phyloP scores from a whole-genome alignment of 2,113 vertebrate genomes.

The Amphiprion percula region DNA sequence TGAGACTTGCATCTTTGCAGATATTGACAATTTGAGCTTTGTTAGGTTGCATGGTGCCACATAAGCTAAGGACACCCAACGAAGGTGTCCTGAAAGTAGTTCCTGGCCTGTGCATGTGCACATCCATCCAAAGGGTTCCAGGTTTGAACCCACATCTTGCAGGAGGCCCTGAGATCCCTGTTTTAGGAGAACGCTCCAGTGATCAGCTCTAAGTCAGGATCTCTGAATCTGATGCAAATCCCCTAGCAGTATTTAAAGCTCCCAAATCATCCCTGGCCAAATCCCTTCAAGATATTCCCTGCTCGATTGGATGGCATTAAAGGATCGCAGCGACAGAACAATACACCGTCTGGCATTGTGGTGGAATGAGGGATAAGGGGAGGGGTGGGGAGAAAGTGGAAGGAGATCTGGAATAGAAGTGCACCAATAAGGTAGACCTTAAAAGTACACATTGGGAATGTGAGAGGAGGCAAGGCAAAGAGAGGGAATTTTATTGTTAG shows the following conservation, averaged over 20 bases:
- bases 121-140: conserved; percentile 28
- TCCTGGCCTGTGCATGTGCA: not conserved
- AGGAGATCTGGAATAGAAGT: conserved; percentile 37
- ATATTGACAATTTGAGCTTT: not conserved
- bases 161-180: conserved; percentile 45
- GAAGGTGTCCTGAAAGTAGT: conserved; percentile 11
- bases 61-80: not conserved
- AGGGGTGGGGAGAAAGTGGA: conserved; percentile 28
- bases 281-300: conserved; percentile 87
- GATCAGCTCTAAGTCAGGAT: conserved; percentile 81
- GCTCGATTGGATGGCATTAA: conserved; percentile 86
- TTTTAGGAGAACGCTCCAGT: conserved; percentile 61
- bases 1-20: not conserved
- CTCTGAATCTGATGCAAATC: conserved; percentile 86
- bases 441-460: conserved; percentile 28
- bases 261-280: conserved; percentile 85
- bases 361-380: conserved; percentile 58
- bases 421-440: conserved; percentile 19
- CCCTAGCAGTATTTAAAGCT: conserved; percentile 83
- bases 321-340: conserved; percentile 84
- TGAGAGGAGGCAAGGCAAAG: conserved; percentile 5
- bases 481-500: conserved; percentile 22
- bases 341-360: conserved; percentile 78
- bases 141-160: conserved; percentile 34
- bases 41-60: not conserved